A percentile compares a stretch with the other conserved stretches of the same genome.
Conservation (phyloP, 2,888 invertebrate genomes). For the Acholoe squamosa region DNA sequence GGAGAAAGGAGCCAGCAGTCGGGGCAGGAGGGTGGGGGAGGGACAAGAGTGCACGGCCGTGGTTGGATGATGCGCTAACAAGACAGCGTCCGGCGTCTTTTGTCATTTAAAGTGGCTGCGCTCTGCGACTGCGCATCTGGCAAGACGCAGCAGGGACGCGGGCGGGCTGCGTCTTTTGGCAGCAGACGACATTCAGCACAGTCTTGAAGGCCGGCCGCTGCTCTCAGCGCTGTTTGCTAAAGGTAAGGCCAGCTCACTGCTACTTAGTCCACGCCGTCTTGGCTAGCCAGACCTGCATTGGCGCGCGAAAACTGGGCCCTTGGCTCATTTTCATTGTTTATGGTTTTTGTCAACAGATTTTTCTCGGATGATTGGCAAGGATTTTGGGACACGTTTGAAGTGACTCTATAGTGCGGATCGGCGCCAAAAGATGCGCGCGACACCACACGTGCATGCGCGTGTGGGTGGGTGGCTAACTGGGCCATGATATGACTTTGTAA, state of each 20-base stretch:
- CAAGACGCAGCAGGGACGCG: background rate
- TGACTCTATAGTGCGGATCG: background rate
- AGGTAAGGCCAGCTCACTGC: conserved; percentile 39
- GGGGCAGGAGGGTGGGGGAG: background rate
- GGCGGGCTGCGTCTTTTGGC: conserved; percentile 35
- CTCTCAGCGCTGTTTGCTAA: conserved; percentile 8
- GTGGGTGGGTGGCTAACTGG: background rate
- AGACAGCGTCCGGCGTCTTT: conserved; percentile 50
- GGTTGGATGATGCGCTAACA: conserved; percentile 51
- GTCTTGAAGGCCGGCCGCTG: background rate
- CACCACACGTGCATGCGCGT: conserved; percentile 25
- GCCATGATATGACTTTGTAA: conserved; percentile 18
- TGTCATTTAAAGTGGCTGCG: conserved; percentile 48
- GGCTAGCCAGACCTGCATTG: conserved; percentile 29
- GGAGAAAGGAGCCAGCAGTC: background rate
- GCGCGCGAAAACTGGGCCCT: conserved; percentile 10
- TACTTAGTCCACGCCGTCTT: background rate
- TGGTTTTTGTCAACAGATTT: conserved; percentile 43
- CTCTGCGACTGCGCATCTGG: conserved; percentile 57
- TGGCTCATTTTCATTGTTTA: conserved; percentile 39
- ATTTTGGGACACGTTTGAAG: conserved; percentile 33
- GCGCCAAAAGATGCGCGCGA: conserved; percentile 28
- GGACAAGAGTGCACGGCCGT: conserved; percentile 30
- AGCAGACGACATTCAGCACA: conserved; percentile 39
- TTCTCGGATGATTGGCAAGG: conserved; percentile 24